A percentile compares a stretch with the other conserved stretches of the same genome.
Conservation (phyloP, 2,888 invertebrate species). For the Thymelicus sylvestris region DNA sequence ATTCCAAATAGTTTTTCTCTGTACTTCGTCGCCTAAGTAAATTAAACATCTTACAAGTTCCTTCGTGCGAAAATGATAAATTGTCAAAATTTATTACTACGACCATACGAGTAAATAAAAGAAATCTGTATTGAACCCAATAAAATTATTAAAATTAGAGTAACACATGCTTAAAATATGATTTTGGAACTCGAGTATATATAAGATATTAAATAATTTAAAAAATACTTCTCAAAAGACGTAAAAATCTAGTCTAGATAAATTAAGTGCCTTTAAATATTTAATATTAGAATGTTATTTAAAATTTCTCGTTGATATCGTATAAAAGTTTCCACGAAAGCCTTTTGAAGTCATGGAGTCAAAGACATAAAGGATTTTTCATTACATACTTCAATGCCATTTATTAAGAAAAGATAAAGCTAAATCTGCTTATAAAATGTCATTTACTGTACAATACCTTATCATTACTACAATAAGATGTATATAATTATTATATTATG, state of each 20-base stretch:
- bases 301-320: neutral
- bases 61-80: neutral
- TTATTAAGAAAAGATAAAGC: slow-evolving; percentile 8
- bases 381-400: slow-evolving; percentile 4
- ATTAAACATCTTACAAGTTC: neutral
- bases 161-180: no score
- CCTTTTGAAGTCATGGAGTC: slow-evolving; percentile 2
- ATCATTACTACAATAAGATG: neutral
- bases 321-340: neutral
- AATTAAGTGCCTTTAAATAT: no score
- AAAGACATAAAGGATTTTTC: slow-evolving; percentile 2
- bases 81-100: neutral
- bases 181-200: no score
- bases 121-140: no score
- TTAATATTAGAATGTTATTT: no score
- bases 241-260: no score
- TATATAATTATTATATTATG: no score
- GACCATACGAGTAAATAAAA: no score
- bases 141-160: no score
- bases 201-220: no score
- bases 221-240: no score
- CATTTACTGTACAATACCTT: neutral
- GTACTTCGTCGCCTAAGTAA: neutral
- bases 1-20: neutral
- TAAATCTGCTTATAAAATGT: slow-evolving; percentile 18